These are phyloP conservation scores for Eriosoma lanigerum DNA, from an alignment of 1,140 invertebrate genomes.

Conservation along the genomic window DNA sequence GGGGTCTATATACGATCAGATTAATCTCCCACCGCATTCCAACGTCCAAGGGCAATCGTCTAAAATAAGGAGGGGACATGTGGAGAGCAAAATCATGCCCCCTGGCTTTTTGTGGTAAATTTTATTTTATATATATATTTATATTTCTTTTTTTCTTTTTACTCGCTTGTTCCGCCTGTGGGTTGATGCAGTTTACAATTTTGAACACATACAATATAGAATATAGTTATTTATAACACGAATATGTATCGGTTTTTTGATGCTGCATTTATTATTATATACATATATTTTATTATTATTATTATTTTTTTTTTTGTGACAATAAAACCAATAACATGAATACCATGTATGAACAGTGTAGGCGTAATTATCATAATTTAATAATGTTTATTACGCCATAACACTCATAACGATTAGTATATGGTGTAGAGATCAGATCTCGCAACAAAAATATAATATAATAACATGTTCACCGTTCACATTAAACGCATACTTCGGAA, in stretches of 20 bases:
- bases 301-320: slow-evolving; percentile 36
- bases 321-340: slow-evolving; percentile 43
- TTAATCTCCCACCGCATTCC: slow-evolving; percentile 43
- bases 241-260: slow-evolving; percentile 34
- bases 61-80: not conserved
- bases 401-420: slow-evolving; percentile 41
- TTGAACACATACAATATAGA: not conserved
- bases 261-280: slow-evolving; percentile 8
- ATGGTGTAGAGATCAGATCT: slow-evolving; percentile 28
- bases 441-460: slow-evolving; percentile 12
- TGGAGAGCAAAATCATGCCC: slow-evolving; percentile 21
- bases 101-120: slow-evolving; percentile 40
- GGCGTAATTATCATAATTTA: slow-evolving; percentile 47
- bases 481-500: slow-evolving; percentile 20
- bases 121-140: slow-evolving; percentile 22
- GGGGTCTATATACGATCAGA: slow-evolving; percentile 17
- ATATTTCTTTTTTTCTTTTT: not conserved
- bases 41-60: slow-evolving; percentile 33
- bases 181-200: slow-evolving; percentile 40
- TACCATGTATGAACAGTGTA: slow-evolving; percentile 20
- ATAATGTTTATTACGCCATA: slow-evolving; percentile 40
- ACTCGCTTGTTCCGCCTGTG: slow-evolving; percentile 30
- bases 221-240: slow-evolving; percentile 38
- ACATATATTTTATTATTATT: slow-evolving; percentile 13
- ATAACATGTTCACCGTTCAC: slow-evolving; percentile 3